Conservation (phyloP, 64 coral and sea anemone genomes). For the Montipora efflorescens region DNA sequence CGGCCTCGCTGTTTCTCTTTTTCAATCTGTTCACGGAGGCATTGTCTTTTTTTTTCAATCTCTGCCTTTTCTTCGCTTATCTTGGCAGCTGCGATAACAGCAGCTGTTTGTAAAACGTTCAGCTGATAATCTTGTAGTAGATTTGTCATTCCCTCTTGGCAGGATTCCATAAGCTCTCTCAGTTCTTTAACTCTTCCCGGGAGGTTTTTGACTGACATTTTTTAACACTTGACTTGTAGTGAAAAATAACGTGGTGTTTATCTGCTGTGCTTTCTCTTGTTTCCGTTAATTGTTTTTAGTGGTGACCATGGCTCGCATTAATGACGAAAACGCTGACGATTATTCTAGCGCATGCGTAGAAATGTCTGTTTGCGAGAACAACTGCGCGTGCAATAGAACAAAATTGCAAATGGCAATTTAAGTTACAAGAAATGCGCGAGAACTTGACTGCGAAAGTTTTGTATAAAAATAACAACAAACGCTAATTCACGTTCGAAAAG, state of each 20-base stretch:
- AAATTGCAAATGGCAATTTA: no score
- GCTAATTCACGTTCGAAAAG: no score
- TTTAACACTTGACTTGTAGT: neutral
- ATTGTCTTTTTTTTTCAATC: slow-evolving; percentile 49
- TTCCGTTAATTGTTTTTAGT: neutral
- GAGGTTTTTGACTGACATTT: slow-evolving; percentile 38
- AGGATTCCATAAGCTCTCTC: slow-evolving; percentile 15
- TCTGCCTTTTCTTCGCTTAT: slow-evolving; percentile 44
- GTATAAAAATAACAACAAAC: neutral
- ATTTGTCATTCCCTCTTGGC: neutral
- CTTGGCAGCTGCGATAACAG: slow-evolving; percentile 32
- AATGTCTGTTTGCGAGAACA: neutral
- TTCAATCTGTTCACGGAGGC: slow-evolving; percentile 43
- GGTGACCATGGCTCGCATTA: slow-evolving; percentile 36
- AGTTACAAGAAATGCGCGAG: no score
- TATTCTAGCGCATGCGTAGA: neutral
- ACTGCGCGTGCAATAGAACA: neutral
- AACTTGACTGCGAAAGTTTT: no score
- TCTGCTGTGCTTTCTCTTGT: neutral
- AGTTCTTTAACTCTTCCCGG: slow-evolving; percentile 14
- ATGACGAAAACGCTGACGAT: neutral
- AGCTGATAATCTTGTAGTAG: slow-evolving; percentile 19
- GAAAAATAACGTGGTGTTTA: neutral
- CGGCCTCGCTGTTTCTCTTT: slow-evolving; percentile 14
- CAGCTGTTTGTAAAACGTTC: slow-evolving; percentile 27